Evolutionary conservation across 2,113 vertebrate species (phyloP), one percentile per base, ranked within the genome.

Genomic region (Pungitius pungitius): DNA sequence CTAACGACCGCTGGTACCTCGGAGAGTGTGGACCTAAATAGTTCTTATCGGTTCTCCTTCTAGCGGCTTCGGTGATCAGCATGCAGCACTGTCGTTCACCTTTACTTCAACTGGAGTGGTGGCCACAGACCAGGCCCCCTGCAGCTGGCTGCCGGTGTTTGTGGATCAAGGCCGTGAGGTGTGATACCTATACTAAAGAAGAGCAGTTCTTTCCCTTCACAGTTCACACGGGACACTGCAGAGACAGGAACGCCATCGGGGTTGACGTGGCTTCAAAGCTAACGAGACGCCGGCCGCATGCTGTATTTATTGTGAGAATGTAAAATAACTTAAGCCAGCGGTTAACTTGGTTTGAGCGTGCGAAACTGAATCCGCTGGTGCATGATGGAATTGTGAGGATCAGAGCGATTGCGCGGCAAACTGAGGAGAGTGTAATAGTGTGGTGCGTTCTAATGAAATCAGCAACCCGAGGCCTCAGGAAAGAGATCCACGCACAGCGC

Each of bases 371-470:
- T 90, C 88, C 79, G 54, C 45, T 77, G 69, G 84, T 80, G 84
- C 87, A 78, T 90, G 88, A 86, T 91, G 88, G 90, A 94, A 93
- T 91, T 90, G 87, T 87, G 81, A 84, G 73, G 85, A 73, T 85
- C 57, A 27, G 73, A 89, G 80, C 1, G 65, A 86, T 79, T 56
- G 88, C 86, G 89, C 91, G 89, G 91, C 87, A 92, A 91, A 92
- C 85, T 87, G 85, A 92, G 92, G 89, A 78, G 43, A 78, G 88
- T 87, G 81, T 91, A 92, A 93, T 89, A 91, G 84, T 88, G 90
- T 80, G 83, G 87, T 92, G 80, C 63, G 67, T 87, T 85, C 77
- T 91, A 93, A 92, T 93, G 90, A 92, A 92, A 93, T 92, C 91
- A 92, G 89, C 85, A 83, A 89, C 73, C 84, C 86, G 81, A 86